Base-by-base conservation (phyloP, 2,113 vertebrate species). In the Tachycineta bicolor region DNA sequence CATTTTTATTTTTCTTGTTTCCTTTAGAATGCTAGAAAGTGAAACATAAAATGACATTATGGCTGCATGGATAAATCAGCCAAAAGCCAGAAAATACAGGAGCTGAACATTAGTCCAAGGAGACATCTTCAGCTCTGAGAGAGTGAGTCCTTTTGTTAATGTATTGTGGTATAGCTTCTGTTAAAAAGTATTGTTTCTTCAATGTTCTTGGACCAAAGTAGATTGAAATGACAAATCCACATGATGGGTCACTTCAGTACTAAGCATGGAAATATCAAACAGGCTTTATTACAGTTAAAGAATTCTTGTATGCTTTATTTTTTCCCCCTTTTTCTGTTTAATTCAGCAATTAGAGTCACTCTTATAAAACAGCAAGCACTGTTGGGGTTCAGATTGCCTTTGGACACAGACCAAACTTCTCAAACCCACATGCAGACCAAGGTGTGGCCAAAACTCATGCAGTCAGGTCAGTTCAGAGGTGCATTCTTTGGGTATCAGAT, bases 11-110 rank as follows among this genome's bases (percentile, higher is more conserved):
- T 87, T 78, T 84, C 58, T 89, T 90, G 33, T 83, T 90, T 89
- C 71, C 76, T 94, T 96, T 80, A 77, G 78, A 90, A 97, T 93
- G 64, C 84, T 88, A 50, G 82, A 70, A 88, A 93, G 96, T 81
- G 91, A 94, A 97, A 94, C 83, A 79, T 79, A 88, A 94, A 89
- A 87, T 53, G 58, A 64, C 84, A 83, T 93, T 83, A 74, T 71
- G 76, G 83, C 60, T 90, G 65, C 80, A 71, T 78, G 88, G 88
- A 83, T 87, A 96, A 94, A 94, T 88, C 79, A 90, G 33, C 73
- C 10, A 76, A 90, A 86, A 86, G 25, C 52, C 76, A 81, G 65
- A 86, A 94, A 93, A 90, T 46, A 70, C 47, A 64, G 80, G 77
- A 90, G 44, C 41, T 91, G 93, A 94, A 83, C 83, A 87, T 86